Conservation (phyloP, 2,797 vertebrate genomes). For the Sebastes ruberrimus region DNA sequence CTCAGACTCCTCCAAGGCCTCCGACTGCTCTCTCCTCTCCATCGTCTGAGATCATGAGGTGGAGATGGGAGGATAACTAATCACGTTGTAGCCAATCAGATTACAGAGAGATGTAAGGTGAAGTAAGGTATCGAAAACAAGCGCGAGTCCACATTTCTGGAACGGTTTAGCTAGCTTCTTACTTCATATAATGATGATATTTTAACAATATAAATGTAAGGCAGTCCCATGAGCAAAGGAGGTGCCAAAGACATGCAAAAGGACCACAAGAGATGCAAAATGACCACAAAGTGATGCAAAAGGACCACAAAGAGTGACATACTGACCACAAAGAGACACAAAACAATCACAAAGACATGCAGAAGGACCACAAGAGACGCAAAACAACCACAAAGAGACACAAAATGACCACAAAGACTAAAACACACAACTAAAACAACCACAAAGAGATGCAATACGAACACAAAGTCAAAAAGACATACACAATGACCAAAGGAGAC, state of each 20-base stretch:
- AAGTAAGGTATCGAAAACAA: background rate
- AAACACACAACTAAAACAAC: too few relatives aligned
- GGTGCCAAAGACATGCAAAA: background rate
- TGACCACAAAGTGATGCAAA: too few relatives aligned
- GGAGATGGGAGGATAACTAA: constrained; percentile 29
- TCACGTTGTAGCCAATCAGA: constrained; percentile 21
- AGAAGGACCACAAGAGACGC: background rate
- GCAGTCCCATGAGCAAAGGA: background rate
- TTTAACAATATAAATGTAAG: background rate
- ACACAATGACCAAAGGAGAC: too few relatives aligned
- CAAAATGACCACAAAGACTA: background rate
- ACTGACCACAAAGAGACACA: background rate
- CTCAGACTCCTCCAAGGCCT: constrained; percentile 38
- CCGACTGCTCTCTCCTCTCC: background rate
- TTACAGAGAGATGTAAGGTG: background rate
- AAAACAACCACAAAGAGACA: background rate
- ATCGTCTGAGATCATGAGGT: background rate
- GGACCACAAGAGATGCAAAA: too few relatives aligned
- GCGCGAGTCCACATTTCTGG: background rate
- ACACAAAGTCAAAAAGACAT: too few relatives aligned
- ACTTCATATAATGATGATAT: background rate
- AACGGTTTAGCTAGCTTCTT: background rate
- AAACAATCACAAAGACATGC: background rate
- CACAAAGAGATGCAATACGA: background rate
- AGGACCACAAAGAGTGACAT: too few relatives aligned